These are phyloP conservation scores for Uria lomvia DNA, from an alignment of 2,113 vertebrate genomes.

Conservation along the genomic window DNA sequence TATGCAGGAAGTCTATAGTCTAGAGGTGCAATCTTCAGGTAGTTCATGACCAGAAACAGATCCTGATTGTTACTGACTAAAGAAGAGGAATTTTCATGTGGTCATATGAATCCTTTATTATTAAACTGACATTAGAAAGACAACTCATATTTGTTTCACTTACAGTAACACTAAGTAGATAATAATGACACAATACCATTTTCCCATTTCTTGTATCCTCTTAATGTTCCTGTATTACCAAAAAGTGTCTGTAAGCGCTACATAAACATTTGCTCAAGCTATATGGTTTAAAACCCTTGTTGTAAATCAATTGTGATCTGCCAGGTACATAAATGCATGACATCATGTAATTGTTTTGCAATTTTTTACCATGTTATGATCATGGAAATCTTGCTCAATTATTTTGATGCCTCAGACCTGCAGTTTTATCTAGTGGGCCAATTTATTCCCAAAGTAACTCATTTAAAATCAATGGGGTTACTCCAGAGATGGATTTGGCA, in stretches of 20 bases:
- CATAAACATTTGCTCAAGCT: neutral
- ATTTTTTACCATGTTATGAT: neutral
- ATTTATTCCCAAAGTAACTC: conserved; percentile 35
- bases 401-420: conserved; percentile 39
- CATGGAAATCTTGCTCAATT: conserved; percentile 31
- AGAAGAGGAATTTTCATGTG: neutral
- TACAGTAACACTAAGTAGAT: neutral
- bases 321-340: neutral
- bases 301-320: neutral
- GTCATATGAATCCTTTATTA: neutral
- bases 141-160: neutral
- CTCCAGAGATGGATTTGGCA: conserved; percentile 43
- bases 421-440: conserved; percentile 7
- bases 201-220: neutral
- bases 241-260: neutral
- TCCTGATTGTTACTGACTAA: neutral
- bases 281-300: neutral
- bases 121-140: neutral
- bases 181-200: neutral
- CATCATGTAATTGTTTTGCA: neutral
- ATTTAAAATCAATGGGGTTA: conserved; percentile 42
- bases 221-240: neutral
- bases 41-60: neutral
- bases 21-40: neutral
- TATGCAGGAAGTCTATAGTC: neutral